Evolutionary conservation across 2,113 vertebrate species (phyloP).

Genomic region (Prionailurus bengalensis): DNA sequence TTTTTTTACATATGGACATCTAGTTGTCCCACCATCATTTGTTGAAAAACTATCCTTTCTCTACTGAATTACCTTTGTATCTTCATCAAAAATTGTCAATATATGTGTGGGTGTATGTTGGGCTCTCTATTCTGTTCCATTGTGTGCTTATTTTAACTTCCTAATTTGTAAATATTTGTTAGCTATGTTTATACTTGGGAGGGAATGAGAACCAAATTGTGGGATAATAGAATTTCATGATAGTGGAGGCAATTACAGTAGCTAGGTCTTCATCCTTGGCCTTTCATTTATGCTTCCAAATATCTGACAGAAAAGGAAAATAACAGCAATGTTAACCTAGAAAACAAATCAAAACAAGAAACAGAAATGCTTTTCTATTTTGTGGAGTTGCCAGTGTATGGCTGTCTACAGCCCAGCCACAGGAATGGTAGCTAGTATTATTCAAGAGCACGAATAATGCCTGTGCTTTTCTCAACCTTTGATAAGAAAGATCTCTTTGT

Average conservation of each 20-base stretch:
- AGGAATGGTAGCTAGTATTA: not conserved
- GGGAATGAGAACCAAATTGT: not conserved
- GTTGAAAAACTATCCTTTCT: not conserved
- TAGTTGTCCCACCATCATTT: slow-evolving; percentile 10
- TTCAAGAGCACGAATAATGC: not conserved
- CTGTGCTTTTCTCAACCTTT: not conserved
- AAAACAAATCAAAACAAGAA: slow-evolving; percentile 3
- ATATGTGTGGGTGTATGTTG: not conserved
- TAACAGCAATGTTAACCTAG: not conserved
- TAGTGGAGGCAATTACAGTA: not conserved
- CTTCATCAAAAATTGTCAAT: not conserved
- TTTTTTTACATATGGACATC: not conserved
- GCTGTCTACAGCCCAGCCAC: not conserved
- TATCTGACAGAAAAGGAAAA: not conserved
- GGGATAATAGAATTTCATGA: not conserved
- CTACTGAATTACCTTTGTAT: slow-evolving; percentile 28
- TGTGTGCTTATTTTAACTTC: not conserved
- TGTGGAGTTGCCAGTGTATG: not conserved
- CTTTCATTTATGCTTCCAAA: slow-evolving; percentile 11
- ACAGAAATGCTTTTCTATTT: slow-evolving; percentile 25
- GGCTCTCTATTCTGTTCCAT: not conserved
- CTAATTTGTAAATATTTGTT: not conserved
- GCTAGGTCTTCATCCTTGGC: not conserved
- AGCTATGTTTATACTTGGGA: not conserved
- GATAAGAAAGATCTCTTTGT: not conserved